A percentile compares a stretch with the other conserved stretches of the same genome.
These are phyloP conservation scores for Syrphus vitripennis DNA, from an alignment of 2,888 invertebrate species.

Conservation along the genomic window DNA sequence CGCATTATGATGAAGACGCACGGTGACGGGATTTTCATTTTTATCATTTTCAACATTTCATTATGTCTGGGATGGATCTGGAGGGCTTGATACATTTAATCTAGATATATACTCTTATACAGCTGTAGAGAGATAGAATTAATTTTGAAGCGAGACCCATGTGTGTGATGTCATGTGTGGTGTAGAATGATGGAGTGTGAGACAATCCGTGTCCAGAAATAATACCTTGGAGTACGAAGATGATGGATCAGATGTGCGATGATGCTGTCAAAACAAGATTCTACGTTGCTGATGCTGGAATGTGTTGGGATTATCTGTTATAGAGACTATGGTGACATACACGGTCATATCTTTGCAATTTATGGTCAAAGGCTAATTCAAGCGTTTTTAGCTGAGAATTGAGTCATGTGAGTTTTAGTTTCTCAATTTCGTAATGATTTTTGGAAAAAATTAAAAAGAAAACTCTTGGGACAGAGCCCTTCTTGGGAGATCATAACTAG, in stretches of 20 bases:
- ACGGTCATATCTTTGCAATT: background rate
- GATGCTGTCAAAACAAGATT: background rate
- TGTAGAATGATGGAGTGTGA: background rate
- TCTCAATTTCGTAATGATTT: too few species aligned
- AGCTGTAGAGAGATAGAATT: background rate
- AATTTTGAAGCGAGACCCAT: background rate
- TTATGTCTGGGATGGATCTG: conserved; percentile 4
- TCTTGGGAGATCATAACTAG: background rate
- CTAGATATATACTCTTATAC: background rate
- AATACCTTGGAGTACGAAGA: background rate
- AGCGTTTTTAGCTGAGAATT: background rate
- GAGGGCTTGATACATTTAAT: conserved; percentile 20
- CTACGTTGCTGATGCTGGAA: background rate
- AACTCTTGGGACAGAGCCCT: too few species aligned
- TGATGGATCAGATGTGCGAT: conserved; percentile 1
- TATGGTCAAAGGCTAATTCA: background rate
- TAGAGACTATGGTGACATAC: background rate
- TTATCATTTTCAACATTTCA: conserved; percentile 15
- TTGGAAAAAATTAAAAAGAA: too few species aligned
- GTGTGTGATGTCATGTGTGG: background rate
- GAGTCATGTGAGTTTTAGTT: too few species aligned
- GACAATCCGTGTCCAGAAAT: conserved; percentile 27
- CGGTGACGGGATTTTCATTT: conserved; percentile 27
- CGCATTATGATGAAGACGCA: conserved; percentile 41
- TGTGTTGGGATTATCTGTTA: background rate